phyloP scores from a whole-genome alignment of 1,140 invertebrate species.

The Cherax destructor region DNA sequence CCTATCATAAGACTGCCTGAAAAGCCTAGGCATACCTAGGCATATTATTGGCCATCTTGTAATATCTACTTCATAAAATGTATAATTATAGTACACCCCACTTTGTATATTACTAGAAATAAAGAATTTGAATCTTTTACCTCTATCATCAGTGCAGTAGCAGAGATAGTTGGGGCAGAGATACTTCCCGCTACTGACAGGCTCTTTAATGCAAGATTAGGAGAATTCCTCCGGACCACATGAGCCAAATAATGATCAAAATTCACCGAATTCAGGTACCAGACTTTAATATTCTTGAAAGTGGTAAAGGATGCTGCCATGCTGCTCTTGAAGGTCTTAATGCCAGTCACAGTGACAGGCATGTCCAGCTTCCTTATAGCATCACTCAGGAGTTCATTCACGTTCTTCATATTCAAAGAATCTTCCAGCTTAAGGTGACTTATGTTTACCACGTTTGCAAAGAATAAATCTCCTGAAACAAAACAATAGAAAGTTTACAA shows the following conservation, averaged over 20 bases:
- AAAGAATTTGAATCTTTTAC: too few species aligned
- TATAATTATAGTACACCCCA: too few species aligned
- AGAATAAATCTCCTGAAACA: neutral
- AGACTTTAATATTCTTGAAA: neutral
- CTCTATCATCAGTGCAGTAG: neutral
- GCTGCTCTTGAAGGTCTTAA: neutral
- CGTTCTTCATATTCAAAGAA: neutral
- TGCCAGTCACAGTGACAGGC: neutral
- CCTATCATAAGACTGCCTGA: too few species aligned
- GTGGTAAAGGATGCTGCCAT: neutral
- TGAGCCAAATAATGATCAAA: slow-evolving; percentile 1
- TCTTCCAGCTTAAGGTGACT: neutral
- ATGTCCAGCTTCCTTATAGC: neutral
- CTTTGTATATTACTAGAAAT: too few species aligned
- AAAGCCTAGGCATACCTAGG: too few species aligned
- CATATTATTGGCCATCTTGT: too few species aligned
- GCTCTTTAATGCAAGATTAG: neutral
- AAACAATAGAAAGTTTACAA: neutral
- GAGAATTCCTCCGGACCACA: neutral
- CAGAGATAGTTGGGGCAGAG: neutral
- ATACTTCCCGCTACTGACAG: neutral
- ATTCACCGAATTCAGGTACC: neutral
- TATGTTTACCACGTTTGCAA: neutral
- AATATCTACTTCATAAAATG: too few species aligned
- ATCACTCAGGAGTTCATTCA: neutral